Conservation (phyloP, 2,888 invertebrate genomes). For the Eupithecia exiguata region DNA sequence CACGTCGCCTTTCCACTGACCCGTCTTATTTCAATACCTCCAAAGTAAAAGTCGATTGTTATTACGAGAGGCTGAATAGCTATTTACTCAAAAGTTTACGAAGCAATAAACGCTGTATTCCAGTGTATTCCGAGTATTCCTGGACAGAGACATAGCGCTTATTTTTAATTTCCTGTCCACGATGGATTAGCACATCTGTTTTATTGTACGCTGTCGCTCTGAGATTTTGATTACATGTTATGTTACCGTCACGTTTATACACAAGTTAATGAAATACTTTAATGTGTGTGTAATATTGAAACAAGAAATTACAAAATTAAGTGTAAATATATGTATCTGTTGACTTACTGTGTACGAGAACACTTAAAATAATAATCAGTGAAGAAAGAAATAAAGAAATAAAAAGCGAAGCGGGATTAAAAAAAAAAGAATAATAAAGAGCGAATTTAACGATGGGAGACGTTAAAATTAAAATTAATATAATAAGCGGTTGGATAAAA, state of each 20-base stretch:
- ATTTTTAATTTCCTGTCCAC: conserved; percentile 34
- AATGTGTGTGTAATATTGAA: neutral
- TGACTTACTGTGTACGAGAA: neutral
- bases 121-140: neutral
- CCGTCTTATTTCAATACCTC: neutral
- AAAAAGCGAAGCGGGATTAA: no score
- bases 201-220: conserved; percentile 13
- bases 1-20: neutral
- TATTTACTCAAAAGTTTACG: conserved; percentile 24
- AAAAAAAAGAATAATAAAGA: no score
- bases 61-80: neutral
- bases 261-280: neutral
- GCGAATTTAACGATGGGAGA: no score
- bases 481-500: no score
- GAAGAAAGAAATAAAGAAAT: no score
- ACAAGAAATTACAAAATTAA: neutral
- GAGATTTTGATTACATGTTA: neutral
- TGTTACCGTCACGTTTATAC: neutral
- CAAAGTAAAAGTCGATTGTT: neutral
- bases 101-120: conserved; percentile 22
- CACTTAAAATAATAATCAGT: neutral
- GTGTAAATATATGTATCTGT: neutral
- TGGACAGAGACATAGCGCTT: conserved; percentile 20
- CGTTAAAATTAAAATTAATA: no score
- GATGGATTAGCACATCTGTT: conserved; percentile 24